Conservation (phyloP, 2,113 vertebrate species). For the Cyanoramphus novaezelandiae region DNA sequence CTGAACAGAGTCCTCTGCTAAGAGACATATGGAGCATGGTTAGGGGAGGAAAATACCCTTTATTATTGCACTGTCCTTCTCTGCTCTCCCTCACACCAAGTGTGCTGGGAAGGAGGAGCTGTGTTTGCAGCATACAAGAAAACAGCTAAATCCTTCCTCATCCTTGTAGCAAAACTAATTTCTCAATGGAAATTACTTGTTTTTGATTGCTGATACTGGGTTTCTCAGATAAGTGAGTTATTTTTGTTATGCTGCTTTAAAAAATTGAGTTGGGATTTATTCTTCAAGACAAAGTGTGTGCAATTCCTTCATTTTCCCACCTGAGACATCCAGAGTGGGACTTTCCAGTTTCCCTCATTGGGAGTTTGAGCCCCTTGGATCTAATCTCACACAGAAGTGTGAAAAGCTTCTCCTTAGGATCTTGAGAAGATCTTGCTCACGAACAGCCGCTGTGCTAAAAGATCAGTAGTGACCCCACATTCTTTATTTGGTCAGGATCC, state of each 20-base stretch:
- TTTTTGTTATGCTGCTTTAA: background rate
- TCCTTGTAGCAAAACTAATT: background rate
- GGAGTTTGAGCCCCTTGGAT: background rate
- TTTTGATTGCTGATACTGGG: background rate
- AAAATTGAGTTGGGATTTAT: background rate
- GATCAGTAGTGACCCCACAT: background rate
- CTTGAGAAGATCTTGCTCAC: background rate
- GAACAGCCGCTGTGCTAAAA: background rate
- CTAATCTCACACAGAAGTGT: background rate
- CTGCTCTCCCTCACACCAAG: background rate
- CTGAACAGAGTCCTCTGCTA: constrained; percentile 5
- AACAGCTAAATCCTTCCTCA: background rate
- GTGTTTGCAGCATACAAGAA: background rate
- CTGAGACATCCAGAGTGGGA: background rate
- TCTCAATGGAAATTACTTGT: background rate
- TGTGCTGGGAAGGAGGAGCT: background rate
- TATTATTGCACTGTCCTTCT: background rate
- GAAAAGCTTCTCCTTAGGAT: background rate
- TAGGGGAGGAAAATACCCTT: background rate
- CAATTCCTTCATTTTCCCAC: background rate
- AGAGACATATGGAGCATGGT: background rate
- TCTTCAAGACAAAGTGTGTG: background rate
- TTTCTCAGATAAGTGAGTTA: background rate
- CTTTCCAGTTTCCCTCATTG: background rate
- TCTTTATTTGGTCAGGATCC: background rate